These are phyloP conservation scores for Lytechinus pictus DNA, from an alignment of 35 echinoderm and acorn worm genomes.

Conservation along the genomic window DNA sequence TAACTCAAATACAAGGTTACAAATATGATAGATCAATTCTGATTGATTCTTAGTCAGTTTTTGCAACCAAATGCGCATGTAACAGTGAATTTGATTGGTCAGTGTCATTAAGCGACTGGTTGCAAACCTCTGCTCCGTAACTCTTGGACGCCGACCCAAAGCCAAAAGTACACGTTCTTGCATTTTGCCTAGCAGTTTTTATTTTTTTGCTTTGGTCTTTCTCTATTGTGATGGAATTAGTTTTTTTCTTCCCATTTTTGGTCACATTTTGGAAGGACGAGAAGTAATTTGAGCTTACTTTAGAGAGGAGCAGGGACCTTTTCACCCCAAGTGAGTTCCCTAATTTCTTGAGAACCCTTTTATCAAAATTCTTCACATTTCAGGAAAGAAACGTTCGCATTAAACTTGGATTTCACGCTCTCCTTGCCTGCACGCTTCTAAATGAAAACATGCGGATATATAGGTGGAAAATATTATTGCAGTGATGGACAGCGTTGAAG, in stretches of 20 bases:
- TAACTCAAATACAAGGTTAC: no score
- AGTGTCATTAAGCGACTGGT: not conserved
- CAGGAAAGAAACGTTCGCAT: not conserved
- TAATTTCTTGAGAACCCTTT: not conserved
- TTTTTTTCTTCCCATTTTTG: not conserved
- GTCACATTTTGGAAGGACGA: not conserved
- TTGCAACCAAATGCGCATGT: no score
- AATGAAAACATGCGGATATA: not conserved
- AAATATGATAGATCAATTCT: no score
- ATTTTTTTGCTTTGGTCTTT: not conserved
- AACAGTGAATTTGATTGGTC: no score
- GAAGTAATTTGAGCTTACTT: not conserved
- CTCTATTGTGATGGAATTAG: not conserved
- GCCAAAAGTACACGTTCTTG: not conserved
- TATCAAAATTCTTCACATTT: not conserved
- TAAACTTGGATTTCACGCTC: not conserved
- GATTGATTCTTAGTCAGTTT: no score
- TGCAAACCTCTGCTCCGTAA: not conserved
- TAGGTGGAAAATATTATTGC: not conserved
- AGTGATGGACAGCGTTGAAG: not conserved
- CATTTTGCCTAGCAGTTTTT: not conserved
- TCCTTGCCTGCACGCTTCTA: not conserved
- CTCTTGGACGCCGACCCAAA: not conserved
- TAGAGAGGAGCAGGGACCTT: not conserved
- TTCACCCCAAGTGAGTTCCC: not conserved